A percentile compares a stretch with the other conserved stretches of the same genome.
phyloP scores from a whole-genome alignment of 1,140 invertebrate species.

The Nasonia giraulti region DNA sequence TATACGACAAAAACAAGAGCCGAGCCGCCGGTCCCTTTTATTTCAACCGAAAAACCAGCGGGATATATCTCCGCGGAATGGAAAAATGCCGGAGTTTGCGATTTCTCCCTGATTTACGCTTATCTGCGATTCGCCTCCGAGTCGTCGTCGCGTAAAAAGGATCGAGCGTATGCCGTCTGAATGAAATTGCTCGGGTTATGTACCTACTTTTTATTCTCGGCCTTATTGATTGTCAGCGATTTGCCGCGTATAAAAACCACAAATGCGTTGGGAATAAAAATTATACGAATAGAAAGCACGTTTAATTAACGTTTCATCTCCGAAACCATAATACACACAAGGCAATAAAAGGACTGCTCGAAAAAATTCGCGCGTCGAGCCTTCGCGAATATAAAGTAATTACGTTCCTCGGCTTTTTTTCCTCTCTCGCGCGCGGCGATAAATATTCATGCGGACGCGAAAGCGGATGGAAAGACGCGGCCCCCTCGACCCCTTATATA shows the following conservation, averaged over 20 bases:
- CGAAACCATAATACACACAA: too few species aligned
- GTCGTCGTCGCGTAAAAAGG: conserved; percentile 24
- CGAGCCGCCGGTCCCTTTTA: background rate
- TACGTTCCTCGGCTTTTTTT: background rate
- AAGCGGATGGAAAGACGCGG: conserved; percentile 6
- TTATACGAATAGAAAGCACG: too few species aligned
- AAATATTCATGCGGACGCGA: conserved; percentile 30
- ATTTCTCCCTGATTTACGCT: conserved; percentile 61
- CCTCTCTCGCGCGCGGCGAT: background rate
- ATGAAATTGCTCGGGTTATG: background rate
- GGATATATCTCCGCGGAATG: conserved; percentile 3
- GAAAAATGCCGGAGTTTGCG: conserved; percentile 47
- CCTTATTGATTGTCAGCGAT: conserved; percentile 10
- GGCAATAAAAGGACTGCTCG: too few species aligned
- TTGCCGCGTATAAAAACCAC: background rate
- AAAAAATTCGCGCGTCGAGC: too few species aligned
- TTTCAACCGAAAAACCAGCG: conserved; percentile 20
- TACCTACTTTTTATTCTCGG: too few species aligned
- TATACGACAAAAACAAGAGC: conserved; percentile 63
- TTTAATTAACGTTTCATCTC: too few species aligned
- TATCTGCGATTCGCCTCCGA: conserved; percentile 31
- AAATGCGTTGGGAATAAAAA: background rate
- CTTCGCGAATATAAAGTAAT: background rate
- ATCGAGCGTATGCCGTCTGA: background rate
- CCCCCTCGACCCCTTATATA: background rate